phyloP scores from a whole-genome alignment of 2,888 invertebrate species.

The Pasiphila rectangulata region DNA sequence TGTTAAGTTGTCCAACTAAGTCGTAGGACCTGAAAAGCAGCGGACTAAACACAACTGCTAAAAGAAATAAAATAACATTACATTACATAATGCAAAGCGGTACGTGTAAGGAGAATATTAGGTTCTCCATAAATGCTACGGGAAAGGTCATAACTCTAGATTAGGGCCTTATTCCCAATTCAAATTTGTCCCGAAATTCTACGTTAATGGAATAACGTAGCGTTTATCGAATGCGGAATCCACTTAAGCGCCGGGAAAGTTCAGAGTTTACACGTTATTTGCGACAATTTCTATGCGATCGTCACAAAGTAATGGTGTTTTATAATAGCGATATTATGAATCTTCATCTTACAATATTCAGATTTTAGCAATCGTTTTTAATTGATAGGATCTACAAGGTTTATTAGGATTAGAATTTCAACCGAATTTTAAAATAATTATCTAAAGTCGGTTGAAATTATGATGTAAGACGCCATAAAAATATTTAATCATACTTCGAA shows the following conservation, averaged over 20 bases:
- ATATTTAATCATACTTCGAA: too few relatives aligned
- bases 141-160: conserved; percentile 29
- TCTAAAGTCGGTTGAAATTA: too few relatives aligned
- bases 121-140: conserved; percentile 26
- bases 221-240: conserved; percentile 28
- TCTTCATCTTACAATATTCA: too few relatives aligned
- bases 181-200: conserved; percentile 35
- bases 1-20: conserved; percentile 49
- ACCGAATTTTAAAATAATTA: too few relatives aligned
- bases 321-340: neutral
- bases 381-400: too few relatives aligned
- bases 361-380: too few relatives aligned
- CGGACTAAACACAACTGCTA: too few relatives aligned
- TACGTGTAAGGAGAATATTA: conserved; percentile 25
- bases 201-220: conserved; percentile 32
- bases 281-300: conserved; percentile 3
- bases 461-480: too few relatives aligned
- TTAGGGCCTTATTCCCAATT: conserved; percentile 31
- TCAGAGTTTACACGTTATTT: conserved; percentile 25
- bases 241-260: conserved; percentile 26
- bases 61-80: too few relatives aligned
- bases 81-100: conserved; percentile 21
- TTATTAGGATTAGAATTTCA: too few relatives aligned
- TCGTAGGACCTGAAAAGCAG: too few relatives aligned
- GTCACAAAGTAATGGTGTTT: neutral